phyloP scores from a whole-genome alignment of 1,140 invertebrate genomes.

The Nomia melanderi region DNA sequence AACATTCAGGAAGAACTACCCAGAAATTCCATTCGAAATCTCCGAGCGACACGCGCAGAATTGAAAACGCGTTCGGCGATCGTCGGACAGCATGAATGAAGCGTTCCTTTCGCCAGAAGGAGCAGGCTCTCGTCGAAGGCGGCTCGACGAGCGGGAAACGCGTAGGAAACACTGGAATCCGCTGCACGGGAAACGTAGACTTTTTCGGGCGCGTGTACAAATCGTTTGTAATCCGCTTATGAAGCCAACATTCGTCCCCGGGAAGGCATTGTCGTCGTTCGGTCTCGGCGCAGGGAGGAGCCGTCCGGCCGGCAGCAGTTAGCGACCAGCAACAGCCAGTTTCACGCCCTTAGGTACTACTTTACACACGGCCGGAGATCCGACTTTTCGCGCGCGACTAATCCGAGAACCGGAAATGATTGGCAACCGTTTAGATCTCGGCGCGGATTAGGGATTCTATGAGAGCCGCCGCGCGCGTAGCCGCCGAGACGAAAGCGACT shows the following conservation, averaged over 20 bases:
- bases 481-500: constrained; percentile 54
- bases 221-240: constrained; percentile 79
- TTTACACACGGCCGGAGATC: constrained; percentile 15
- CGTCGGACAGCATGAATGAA: background rate
- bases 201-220: constrained; percentile 72
- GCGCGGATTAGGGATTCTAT: constrained; percentile 71
- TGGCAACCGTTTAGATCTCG: constrained; percentile 81
- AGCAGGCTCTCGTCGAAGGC: too few species aligned
- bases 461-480: constrained; percentile 14
- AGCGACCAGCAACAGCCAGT: constrained; percentile 37
- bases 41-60: too few species aligned
- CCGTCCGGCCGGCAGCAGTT: too few species aligned
- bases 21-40: too few species aligned
- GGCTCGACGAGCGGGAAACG: constrained; percentile 11
- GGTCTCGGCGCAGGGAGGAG: constrained; percentile 28
- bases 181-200: constrained; percentile 27
- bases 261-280: constrained; percentile 50
- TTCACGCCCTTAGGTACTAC: constrained; percentile 72
- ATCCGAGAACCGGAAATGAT: constrained; percentile 82
- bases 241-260: constrained; percentile 61
- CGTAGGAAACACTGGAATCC: constrained; percentile 35
- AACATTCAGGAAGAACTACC: too few species aligned
- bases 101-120: too few species aligned
- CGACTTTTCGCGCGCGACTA: constrained; percentile 74
- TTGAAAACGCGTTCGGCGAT: background rate